phyloP scores from a whole-genome alignment of 2,888 invertebrate genomes.

The Mantis religiosa region DNA sequence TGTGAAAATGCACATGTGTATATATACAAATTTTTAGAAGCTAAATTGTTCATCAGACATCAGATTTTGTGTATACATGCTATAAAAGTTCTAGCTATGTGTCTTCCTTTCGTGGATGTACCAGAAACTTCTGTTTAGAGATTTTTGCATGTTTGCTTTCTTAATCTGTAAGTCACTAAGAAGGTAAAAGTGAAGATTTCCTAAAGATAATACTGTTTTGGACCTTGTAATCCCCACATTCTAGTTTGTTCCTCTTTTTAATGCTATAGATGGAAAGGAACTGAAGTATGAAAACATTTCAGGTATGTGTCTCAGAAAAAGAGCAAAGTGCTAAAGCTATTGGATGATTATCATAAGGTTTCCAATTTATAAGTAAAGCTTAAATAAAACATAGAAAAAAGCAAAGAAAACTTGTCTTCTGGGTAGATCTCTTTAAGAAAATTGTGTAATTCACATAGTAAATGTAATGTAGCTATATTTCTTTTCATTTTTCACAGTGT shows the following conservation, averaged over 20 bases:
- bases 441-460: neutral
- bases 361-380: neutral
- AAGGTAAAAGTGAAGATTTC: neutral
- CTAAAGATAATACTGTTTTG: neutral
- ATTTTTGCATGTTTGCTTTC: neutral
- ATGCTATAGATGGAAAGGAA: neutral
- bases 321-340: neutral
- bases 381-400: too few species aligned
- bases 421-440: neutral
- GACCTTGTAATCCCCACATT: neutral
- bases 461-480: neutral
- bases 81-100: neutral
- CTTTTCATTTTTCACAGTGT: neutral
- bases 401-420: neutral
- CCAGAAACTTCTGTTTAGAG: neutral
- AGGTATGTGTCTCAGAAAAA: neutral
- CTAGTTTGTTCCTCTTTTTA: neutral
- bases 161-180: neutral
- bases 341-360: neutral
- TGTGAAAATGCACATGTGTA: too few species aligned
- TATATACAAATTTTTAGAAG: too few species aligned
- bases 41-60: too few species aligned
- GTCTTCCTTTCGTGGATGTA: neutral
- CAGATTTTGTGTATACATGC: neutral
- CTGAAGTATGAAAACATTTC: neutral